Percentiles rank a stretch among this genome's conserved stretches.
These are phyloP conservation scores for Platysternon megacephalum DNA, from an alignment of 2,113 vertebrate species.

Conservation along the genomic window DNA sequence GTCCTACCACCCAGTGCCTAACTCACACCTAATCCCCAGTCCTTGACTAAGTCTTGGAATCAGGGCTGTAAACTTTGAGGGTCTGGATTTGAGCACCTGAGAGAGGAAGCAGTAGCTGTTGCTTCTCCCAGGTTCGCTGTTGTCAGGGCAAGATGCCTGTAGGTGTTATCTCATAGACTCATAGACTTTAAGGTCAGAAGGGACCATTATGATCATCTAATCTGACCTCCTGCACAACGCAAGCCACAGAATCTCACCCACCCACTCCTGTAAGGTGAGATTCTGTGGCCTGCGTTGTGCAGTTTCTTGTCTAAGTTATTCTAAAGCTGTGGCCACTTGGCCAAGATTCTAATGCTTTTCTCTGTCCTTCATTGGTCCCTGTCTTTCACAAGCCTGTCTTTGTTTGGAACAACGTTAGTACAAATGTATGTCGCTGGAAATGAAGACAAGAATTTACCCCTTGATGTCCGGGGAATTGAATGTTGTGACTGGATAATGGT, in stretches of 20 bases:
- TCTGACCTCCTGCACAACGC: too few relatives aligned
- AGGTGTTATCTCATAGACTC: accelerated
- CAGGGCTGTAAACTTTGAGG: neutral
- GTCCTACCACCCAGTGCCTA: neutral
- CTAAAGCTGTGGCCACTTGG: neutral
- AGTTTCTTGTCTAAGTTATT: neutral
- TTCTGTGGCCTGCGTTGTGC: too few relatives aligned
- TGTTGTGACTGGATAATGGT: slow-evolving; percentile 54
- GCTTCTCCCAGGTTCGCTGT: neutral
- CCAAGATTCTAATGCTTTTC: neutral
- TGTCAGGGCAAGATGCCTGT: neutral
- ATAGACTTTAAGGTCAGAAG: too few relatives aligned
- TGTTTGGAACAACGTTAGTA: slow-evolving; percentile 5
- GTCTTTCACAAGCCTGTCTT: neutral
- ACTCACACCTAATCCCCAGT: neutral
- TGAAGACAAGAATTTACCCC: slow-evolving; percentile 38
- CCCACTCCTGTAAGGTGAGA: too few relatives aligned
- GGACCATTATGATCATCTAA: too few relatives aligned
- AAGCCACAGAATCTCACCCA: too few relatives aligned
- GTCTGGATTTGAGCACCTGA: neutral
- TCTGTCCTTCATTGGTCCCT: neutral
- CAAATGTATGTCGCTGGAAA: slow-evolving; percentile 45
- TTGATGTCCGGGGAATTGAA: slow-evolving; percentile 46
- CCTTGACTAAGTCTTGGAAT: neutral
- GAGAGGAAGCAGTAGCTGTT: neutral